Base-by-base conservation (phyloP, 1,140 invertebrate genomes). In the Cyphomyrmex costatus region DNA sequence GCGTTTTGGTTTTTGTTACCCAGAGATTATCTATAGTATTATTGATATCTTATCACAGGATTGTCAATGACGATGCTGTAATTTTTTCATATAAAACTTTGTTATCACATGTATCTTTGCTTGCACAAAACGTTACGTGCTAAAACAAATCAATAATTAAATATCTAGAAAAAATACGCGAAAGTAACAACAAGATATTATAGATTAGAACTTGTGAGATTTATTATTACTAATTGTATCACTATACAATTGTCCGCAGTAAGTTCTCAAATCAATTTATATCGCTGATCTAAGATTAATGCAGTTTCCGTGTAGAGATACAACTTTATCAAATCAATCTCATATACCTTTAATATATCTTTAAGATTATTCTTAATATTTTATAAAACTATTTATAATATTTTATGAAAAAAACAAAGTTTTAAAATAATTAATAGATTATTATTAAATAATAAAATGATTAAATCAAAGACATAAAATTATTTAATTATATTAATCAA, bases 11-110 rank as follows among this genome's bases (percentile, higher is more conserved):
- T 14, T 58, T 60, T 33, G 16, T 49, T 53, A 58, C 12, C 24
- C 5, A 51, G 16, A 70, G 5, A 80, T 80, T 42, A 68, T 5
- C 33, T 80, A 27, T 7, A 36, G 79, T 46, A 46, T 77, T 19
- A 33, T 56, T 7, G 42, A 63, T 76, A 84, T 84, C 70, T 84
- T 84, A 51, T 85, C 49, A 24, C 10, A n/a, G 33, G 7, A 42
- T 42, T 4, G 16, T 27, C 10, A n/a, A 80, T 53, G n/a, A 53
- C 16, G 63, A 68, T 42, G 12, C 12, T 6, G 42, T 70, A 24
- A 70, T 56, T 80, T 80, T 60, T 70, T 70, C 2, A 16, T 58
- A 70, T 70, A 30, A 70, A 80, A 56, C 10, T 6, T 36, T 49
- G 21, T 70, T 66, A 80, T 70, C 77, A 65, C 7, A 19, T 7